phyloP scores from a whole-genome alignment of 2,888 invertebrate genomes.

The Belgica antarctica region DNA sequence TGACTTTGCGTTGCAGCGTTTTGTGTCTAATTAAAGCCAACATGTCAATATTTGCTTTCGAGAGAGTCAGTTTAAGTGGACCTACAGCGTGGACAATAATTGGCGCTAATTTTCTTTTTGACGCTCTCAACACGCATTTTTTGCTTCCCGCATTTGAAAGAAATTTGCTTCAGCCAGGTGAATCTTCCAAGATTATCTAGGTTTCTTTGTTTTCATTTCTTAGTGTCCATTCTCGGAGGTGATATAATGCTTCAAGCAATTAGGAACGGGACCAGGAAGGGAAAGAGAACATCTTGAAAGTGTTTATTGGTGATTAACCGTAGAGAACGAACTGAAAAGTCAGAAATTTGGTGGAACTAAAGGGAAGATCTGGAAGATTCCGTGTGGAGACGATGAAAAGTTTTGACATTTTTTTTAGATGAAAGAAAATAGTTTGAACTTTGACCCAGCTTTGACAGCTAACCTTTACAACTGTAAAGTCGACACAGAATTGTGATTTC shows the following conservation, averaged over 20 bases:
- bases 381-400: too few relatives aligned
- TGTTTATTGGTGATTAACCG: constrained; percentile 20
- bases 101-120: constrained; percentile 13
- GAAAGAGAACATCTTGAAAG: neutral
- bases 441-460: too few relatives aligned
- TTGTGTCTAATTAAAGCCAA: too few relatives aligned
- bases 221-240: neutral
- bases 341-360: neutral
- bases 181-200: neutral
- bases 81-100: constrained; percentile 12
- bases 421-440: too few relatives aligned
- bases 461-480: too few relatives aligned
- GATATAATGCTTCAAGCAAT: neutral
- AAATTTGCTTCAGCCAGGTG: neutral
- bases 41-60: too few relatives aligned
- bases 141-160: neutral
- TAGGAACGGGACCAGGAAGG: neutral
- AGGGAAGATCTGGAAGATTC: neutral
- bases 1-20: too few relatives aligned
- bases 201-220: constrained; percentile 4
- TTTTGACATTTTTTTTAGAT: too few relatives aligned
- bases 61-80: too few relatives aligned
- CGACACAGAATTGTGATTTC: too few relatives aligned
- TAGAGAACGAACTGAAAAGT: neutral
- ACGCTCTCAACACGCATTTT: neutral